A percentile compares a stretch with the other conserved stretches of the same genome.
Conservation (phyloP, 2,113 vertebrate genomes). For the Zapus hudsonius region DNA sequence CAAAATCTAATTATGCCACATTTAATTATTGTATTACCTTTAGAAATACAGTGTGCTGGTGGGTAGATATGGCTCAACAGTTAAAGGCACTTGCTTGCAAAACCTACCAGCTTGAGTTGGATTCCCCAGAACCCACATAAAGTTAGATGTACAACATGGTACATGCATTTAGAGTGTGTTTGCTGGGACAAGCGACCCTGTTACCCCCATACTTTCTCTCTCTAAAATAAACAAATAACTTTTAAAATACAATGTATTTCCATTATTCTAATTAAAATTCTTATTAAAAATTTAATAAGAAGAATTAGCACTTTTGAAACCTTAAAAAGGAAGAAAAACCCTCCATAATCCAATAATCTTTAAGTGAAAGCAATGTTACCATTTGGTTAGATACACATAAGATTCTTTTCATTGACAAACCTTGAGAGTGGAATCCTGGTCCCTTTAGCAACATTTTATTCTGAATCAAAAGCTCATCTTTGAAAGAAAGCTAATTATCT, state of each 20-base stretch:
- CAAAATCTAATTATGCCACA: not conserved
- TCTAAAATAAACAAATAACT: not conserved
- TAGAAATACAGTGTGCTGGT: not conserved
- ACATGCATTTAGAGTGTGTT: no score
- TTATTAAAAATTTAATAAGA: not conserved
- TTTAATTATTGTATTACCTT: not conserved
- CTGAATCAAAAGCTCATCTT: not conserved
- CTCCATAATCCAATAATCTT: not conserved
- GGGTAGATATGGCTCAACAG: no score
- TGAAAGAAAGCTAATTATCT: not conserved
- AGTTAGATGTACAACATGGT: no score
- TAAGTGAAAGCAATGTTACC: conserved; percentile 1
- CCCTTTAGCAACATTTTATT: not conserved
- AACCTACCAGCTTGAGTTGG: no score
- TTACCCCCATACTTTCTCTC: no score
- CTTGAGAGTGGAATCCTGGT: not conserved
- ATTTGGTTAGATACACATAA: not conserved
- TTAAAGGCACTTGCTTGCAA: no score
- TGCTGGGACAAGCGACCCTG: no score
- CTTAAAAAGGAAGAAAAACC: not conserved
- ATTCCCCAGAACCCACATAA: no score
- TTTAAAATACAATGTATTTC: not conserved
- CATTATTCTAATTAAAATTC: conserved; percentile 1
- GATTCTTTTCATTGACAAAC: no score
- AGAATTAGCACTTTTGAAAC: conserved; percentile 8